phyloP scores from a whole-genome alignment of 1,140 invertebrate genomes.

The Alviniconcha marisindica region DNA sequence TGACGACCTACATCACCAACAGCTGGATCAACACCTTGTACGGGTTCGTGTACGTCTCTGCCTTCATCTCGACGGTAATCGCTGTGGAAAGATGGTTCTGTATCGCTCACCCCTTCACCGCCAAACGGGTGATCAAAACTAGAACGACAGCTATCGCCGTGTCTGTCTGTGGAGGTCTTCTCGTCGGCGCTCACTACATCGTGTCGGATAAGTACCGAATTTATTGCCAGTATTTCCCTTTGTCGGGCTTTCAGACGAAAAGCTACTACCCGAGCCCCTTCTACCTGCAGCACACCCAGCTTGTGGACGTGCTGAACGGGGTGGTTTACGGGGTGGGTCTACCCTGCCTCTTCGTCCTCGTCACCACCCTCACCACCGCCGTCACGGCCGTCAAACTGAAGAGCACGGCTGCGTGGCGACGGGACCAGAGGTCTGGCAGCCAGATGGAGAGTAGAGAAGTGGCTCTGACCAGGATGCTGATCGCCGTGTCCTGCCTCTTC shows the following conservation, averaged over 20 bases:
- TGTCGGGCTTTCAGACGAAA: neutral
- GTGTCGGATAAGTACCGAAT: neutral
- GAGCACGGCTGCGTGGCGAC: neutral
- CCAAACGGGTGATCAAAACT: neutral
- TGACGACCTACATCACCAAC: too few species aligned
- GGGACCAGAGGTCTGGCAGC: neutral
- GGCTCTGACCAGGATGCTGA: conserved; percentile 3
- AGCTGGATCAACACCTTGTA: too few species aligned
- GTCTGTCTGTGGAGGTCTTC: neutral
- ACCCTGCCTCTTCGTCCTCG: neutral
- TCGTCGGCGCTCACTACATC: neutral
- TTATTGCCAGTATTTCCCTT: neutral
- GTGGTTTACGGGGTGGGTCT: neutral
- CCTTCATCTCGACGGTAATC: neutral
- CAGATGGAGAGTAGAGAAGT: neutral
- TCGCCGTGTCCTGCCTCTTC: neutral
- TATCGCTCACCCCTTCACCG: neutral
- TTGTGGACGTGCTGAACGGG: neutral
- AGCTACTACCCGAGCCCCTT: neutral
- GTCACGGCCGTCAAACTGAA: neutral
- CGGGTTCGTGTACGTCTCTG: too few species aligned
- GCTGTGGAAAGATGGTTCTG: neutral
- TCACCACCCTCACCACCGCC: neutral
- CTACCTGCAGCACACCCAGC: neutral
- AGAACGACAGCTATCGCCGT: neutral